Evolutionary conservation across 1,140 invertebrate genomes (phyloP), one percentile per base, ranked within the genome.

Genomic region (Pomacea maculata): DNA sequence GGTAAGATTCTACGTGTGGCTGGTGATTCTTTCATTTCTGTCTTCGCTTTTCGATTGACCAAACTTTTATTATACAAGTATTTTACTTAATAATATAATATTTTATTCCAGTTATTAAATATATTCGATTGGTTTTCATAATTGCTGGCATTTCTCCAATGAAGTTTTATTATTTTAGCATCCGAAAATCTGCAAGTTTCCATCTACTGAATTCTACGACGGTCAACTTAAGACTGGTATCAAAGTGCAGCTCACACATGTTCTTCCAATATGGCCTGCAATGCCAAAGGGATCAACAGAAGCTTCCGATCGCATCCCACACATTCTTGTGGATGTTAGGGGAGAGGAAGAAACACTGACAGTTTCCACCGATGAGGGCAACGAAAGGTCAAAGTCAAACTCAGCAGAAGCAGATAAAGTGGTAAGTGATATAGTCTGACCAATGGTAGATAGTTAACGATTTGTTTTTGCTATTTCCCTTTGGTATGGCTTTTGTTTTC

Each of bases 191-290:
- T 87, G 87, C 73, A 64, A 80, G 45, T 89, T 89, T 79, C 87
- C 88, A 15, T 88, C 88, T 11, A 61, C 73, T 14, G 75, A 86
- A n/a, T 89, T 89, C 81, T 89, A 89, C 70, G 75, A 85, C 4
- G 71, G 73, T 17, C 81, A 80, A 72, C 75, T 89, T 45, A 65
- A 79, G 67, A 87, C 86, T 2, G 82, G 79, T 75, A 55, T 75
- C 3, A 67, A 29, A 11, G 45, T 67, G 9, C 45, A 45, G 67
- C 65, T 8, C 12, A 54, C 54, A n/a, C 6, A 72, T 3, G 45
- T 63, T 17, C 78, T 79, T 6, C 71, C 78, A 12, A n/a, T 76
- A 9, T 81, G 73, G 80, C 68, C 75, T 12, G 85, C 85, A 84
- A 67, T 72, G 25, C 70, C 70, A 15, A 8, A 61, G 7, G n/a